Conservation (phyloP, 2,888 invertebrate genomes). For the Tetragnatha montana region DNA sequence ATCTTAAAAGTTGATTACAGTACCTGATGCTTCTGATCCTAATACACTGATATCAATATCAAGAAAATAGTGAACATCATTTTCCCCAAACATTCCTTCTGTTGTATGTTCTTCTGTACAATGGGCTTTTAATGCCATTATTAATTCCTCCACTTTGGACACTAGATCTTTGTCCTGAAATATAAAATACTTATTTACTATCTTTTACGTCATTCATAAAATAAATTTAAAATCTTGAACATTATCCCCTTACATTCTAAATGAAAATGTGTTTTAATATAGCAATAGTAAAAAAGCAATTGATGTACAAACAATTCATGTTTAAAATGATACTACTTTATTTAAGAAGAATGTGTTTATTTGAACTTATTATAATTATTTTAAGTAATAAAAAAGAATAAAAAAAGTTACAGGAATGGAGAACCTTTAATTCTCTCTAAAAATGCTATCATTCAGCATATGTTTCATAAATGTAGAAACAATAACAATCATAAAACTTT, state of each 20-base stretch:
- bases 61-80: slow-evolving; percentile 81
- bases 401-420: too few species aligned
- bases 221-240: too few species aligned
- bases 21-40: slow-evolving; percentile 78
- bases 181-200: neutral
- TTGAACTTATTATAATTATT: too few species aligned
- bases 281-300: neutral
- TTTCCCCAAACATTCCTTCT: slow-evolving; percentile 78
- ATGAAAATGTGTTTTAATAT: neutral
- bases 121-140: slow-evolving; percentile 79
- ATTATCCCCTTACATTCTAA: too few species aligned
- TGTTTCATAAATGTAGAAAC: too few species aligned
- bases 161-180: slow-evolving; percentile 76
- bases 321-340: too few species aligned
- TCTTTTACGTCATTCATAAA: neutral
- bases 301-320: neutral
- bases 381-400: too few species aligned
- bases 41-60: slow-evolving; percentile 81
- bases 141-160: slow-evolving; percentile 77
- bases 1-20: neutral
- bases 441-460: too few species aligned
- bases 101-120: slow-evolving; percentile 80
- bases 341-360: too few species aligned
- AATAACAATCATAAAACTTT: too few species aligned
- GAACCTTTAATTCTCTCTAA: too few species aligned